Base-by-base conservation (phyloP, 2,797 vertebrate species). In the Heteromormyrus szaboi region DNA sequence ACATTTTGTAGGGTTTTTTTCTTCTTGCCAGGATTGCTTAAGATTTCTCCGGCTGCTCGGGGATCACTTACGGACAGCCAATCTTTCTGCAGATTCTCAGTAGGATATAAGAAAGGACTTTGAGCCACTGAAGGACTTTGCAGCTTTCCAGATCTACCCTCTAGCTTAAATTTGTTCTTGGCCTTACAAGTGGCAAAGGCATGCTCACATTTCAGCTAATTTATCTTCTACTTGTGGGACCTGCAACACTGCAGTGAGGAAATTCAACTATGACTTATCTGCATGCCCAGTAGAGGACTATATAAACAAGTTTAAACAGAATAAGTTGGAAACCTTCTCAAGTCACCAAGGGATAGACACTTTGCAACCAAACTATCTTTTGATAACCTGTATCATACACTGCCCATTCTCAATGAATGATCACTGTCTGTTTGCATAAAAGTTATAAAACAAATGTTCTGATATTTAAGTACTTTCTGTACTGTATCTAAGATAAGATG, bases 31-130 rank as follows among this genome's bases (percentile, higher is more conserved):
- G 76, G 17, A 22, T 46, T 44, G 76, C 76, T 79, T 81, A 81
- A 81, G 76, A 46, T 81, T 81, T 81, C 76, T n/a, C 17, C 0
- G 41, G 41, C 41, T 81, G 76, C 76, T 81, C 8, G 3, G 76
- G 72, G 72, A 79, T 79, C 72, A 79, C 72, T 79, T 79, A 79
- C 6, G 72, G 72, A 81, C 76, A 81, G 76, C 76, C 76, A 22
- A 46, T 81, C 41, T 81, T 46, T 81, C 76, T 81, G 7, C 76
- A 81, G 76, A 46, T 81, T 46, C 76, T 46, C 76, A 46, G 76
- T 81, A 81, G 76, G 76, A 81, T 81, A 81, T 81, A 46, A 81
- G 76, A 46, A 81, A 81, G 76, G 76, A 46, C 76, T 81, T 46
- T 81, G 76, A 81, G 41, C 76, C 76, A 81, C 76, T 81, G 76